phyloP scores from a whole-genome alignment of 2,888 invertebrate genomes.

The Ectemnius lituratus region DNA sequence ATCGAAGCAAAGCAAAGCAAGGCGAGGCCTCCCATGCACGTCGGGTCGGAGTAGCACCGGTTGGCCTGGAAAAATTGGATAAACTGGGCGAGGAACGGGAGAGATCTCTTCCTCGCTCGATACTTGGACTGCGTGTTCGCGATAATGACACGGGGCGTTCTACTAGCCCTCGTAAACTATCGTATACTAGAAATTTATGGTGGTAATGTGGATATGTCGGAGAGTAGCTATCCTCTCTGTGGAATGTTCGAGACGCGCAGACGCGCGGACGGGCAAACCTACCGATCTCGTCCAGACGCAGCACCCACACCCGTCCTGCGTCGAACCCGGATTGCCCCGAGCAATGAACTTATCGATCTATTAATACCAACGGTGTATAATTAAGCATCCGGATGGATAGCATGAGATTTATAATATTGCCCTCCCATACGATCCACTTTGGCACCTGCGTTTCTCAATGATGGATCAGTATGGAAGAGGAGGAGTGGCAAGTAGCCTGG shows the following conservation, averaged over 20 bases:
- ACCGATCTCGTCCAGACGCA: conserved; percentile 38
- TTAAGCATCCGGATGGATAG: no score
- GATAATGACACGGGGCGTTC: conserved; percentile 75
- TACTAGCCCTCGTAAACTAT: conserved; percentile 73
- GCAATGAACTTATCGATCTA: no score
- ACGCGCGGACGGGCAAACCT: conserved; percentile 22
- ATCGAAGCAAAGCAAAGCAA: not conserved
- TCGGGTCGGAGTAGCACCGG: not conserved
- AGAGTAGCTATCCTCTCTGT: no score
- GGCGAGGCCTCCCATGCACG: not conserved
- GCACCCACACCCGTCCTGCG: conserved; percentile 36
- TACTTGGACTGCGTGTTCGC: conserved; percentile 53
- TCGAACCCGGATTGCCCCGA: conserved; percentile 14
- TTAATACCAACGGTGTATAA: no score
- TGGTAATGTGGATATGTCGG: conserved; percentile 57
- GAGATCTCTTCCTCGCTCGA: conserved; percentile 9
- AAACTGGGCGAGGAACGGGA: conserved; percentile 33
- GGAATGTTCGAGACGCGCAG: no score
- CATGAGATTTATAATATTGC: no score
- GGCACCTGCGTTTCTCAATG: not conserved
- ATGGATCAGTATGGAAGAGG: conserved; percentile 3
- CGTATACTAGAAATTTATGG: conserved; percentile 72
- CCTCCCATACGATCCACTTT: no score
- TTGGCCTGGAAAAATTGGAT: conserved; percentile 33
- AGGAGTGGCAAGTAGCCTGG: not conserved